phyloP scores from a whole-genome alignment of 2,888 invertebrate genomes.

The Trypoxylon attenuatum region DNA sequence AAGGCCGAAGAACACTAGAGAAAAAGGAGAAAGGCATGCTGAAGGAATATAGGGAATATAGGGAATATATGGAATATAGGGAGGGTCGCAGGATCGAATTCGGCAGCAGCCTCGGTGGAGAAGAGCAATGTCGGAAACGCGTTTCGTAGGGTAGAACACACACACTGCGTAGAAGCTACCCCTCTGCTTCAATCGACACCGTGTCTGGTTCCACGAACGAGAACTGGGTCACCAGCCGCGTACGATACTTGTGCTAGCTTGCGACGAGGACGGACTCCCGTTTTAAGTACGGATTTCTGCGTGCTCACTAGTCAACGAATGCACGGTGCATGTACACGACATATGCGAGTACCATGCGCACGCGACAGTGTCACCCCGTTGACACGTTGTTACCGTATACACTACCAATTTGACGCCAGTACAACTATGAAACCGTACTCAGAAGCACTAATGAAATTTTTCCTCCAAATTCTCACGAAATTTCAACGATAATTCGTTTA shows the following conservation, averaged over 20 bases:
- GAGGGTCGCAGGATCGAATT: not conserved
- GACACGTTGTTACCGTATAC: constrained; percentile 23
- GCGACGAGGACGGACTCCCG: constrained; percentile 34
- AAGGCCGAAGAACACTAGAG: not conserved
- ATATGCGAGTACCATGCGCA: too few relatives aligned
- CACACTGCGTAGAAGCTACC: constrained; percentile 64
- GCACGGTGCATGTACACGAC: constrained; percentile 12
- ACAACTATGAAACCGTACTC: too few relatives aligned
- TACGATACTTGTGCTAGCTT: constrained; percentile 48
- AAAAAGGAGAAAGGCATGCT: not conserved
- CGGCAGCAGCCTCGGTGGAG: constrained; percentile 19
- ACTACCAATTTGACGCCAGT: constrained; percentile 26
- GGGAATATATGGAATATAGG: not conserved
- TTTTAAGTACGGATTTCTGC: not conserved
- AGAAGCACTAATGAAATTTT: too few relatives aligned
- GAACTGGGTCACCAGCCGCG: constrained; percentile 61
- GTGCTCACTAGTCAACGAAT: not conserved
- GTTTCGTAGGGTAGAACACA: constrained; percentile 44
- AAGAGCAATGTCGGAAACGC: constrained; percentile 28
- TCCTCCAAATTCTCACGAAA: too few relatives aligned
- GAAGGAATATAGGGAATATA: not conserved
- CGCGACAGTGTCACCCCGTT: constrained; percentile 29
- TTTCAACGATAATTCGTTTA: too few relatives aligned
- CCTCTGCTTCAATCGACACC: constrained; percentile 51
- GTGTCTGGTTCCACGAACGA: constrained; percentile 58